Evolutionary conservation across 1,140 invertebrate genomes (phyloP).

Genomic region (Meloidogyne chitwoodi): DNA sequence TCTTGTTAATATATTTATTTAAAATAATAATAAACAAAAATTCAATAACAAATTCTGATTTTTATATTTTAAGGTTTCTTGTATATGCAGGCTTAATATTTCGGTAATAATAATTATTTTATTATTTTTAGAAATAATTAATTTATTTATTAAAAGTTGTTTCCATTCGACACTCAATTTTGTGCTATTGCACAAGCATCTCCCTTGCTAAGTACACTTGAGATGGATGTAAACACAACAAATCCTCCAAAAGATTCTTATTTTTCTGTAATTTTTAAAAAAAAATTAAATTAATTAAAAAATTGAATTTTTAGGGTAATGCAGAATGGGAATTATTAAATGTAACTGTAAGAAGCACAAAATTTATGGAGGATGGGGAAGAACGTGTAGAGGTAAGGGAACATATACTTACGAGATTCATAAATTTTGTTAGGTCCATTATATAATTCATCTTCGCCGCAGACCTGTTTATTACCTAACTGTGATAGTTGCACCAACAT

Average conservation of each 20-base stretch:
- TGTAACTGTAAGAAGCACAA: conserved; percentile 52
- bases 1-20: too few species aligned
- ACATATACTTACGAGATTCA: background rate
- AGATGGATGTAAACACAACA: conserved; percentile 52
- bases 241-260: conserved; percentile 49
- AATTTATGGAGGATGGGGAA: conserved; percentile 49
- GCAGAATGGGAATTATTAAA: conserved; percentile 57
- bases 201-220: conserved; percentile 45
- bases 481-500: conserved; percentile 55
- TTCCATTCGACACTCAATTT: conserved; percentile 53
- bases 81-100: conserved; percentile 50
- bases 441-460: conserved; percentile 53
- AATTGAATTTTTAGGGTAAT: conserved; percentile 39
- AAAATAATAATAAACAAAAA: too few species aligned
- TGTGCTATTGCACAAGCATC: conserved; percentile 57
- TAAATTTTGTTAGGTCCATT: conserved; percentile 42
- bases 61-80: conserved; percentile 8
- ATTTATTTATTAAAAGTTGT: conserved; percentile 26
- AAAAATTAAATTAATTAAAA: background rate
- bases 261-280: conserved; percentile 32
- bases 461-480: conserved; percentile 55
- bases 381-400: conserved; percentile 31
- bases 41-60: background rate
- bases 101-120: conserved; percentile 16
- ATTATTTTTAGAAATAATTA: background rate